Percentiles rank a stretch among this genome's conserved stretches.
phyloP scores from a whole-genome alignment of 1,140 invertebrate species.

The Pogonus chalceus region DNA sequence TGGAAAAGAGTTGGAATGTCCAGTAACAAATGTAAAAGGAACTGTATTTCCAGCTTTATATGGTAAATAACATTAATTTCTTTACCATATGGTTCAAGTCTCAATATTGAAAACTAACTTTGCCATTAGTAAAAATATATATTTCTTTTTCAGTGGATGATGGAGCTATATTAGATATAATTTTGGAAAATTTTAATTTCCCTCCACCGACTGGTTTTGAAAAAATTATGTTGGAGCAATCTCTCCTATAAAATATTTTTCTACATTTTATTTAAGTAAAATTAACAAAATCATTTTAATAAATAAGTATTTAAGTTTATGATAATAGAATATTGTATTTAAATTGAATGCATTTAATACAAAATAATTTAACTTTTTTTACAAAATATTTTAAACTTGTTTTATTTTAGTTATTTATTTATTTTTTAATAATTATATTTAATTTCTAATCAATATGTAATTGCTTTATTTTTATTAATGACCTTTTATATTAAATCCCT shows the following conservation, averaged over 20 bases:
- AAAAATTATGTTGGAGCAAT: constrained; percentile 95
- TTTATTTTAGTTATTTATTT: no score
- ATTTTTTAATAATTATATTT: no score
- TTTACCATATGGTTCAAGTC: not conserved
- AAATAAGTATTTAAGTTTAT: no score
- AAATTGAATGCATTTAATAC: no score
- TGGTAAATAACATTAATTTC: constrained; percentile 50
- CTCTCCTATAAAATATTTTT: constrained; percentile 64
- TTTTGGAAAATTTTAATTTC: constrained; percentile 80
- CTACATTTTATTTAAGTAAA: not conserved
- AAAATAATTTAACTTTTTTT: no score
- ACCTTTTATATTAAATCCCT: no score
- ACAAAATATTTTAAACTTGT: no score
- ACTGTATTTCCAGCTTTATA: constrained; percentile 88
- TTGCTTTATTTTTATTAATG: no score
- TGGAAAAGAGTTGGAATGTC: constrained; percentile 74
- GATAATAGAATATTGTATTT: no score
- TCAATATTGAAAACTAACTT: not conserved
- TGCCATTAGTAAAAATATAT: not conserved
- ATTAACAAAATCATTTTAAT: not conserved
- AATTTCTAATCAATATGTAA: no score
- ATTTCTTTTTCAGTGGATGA: constrained; percentile 76
- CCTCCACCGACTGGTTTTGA: constrained; percentile 83
- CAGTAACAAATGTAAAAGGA: constrained; percentile 82
- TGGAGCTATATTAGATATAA: constrained; percentile 91